phyloP scores from a whole-genome alignment of 2,888 invertebrate species.

The Biston stratarius region DNA sequence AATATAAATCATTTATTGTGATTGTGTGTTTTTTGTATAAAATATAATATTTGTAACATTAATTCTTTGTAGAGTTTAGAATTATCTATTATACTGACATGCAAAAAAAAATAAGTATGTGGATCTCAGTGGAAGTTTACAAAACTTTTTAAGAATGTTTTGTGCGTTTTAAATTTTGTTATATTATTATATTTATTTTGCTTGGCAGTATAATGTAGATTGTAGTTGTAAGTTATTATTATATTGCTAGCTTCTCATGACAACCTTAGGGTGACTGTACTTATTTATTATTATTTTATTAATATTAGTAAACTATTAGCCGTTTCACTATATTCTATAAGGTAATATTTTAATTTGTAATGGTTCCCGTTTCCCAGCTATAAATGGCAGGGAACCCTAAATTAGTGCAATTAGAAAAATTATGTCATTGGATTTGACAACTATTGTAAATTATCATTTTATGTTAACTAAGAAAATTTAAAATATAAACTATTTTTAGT shows the following conservation, averaged over 20 bases:
- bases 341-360: slow-evolving; percentile 29
- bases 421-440: slow-evolving; percentile 39
- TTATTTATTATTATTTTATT: slow-evolving; percentile 48
- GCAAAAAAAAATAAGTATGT: slow-evolving; percentile 37
- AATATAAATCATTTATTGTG: slow-evolving; percentile 29
- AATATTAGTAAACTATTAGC: slow-evolving; percentile 17
- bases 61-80: slow-evolving; percentile 30
- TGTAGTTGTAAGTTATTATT: slow-evolving; percentile 33
- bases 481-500: slow-evolving; percentile 10
- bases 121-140: slow-evolving; percentile 43
- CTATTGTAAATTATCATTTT: slow-evolving; percentile 31
- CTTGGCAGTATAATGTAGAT: slow-evolving; percentile 35
- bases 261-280: slow-evolving; percentile 53
- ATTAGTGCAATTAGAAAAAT: slow-evolving; percentile 45
- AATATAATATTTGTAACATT: slow-evolving; percentile 30
- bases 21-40: slow-evolving; percentile 35
- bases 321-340: slow-evolving; percentile 36
- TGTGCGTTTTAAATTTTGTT: slow-evolving; percentile 31
- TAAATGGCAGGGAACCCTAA: slow-evolving; percentile 28
- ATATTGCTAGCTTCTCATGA: slow-evolving; percentile 50
- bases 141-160: slow-evolving; percentile 34
- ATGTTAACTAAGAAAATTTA: neutral
- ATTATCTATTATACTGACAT: slow-evolving; percentile 30
- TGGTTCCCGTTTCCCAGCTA: slow-evolving; percentile 21
- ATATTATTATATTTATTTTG: slow-evolving; percentile 26